Evolutionary conservation across 2,888 invertebrate genomes (phyloP), one percentile per base, ranked within the genome.

Genomic region (Xanthorhoe spadicearia): DNA sequence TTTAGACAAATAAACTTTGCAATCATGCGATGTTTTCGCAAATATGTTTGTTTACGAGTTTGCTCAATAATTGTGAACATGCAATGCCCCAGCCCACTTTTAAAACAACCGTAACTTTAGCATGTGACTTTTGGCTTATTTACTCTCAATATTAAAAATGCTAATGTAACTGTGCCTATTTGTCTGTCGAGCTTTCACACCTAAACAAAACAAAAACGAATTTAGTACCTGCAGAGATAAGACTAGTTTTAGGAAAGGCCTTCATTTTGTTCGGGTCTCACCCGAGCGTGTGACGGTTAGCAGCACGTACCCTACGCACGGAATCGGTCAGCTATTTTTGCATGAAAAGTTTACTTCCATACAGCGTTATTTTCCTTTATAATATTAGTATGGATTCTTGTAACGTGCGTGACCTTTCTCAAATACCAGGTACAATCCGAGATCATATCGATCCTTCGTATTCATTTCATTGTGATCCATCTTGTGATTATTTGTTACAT

Each of bases 1-100:
- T 54, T 54, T 53, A 61, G 43, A 15, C 38, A 52, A 48, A 56
- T 64, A 56, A 63, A 58, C 49, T 43, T 49, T 57, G 60, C 53
- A 54, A 64, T 61, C 61, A 64, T 68, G 67, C 64, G 60, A 68
- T 60, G 68, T 68, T 64, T 68, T 64, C 54, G 64, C 68, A 58
- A 64, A 61, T 64, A 54, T 64, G 61, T 63, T 55, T 63, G 51
- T 61, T 61, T 64, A 61, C 49, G 56, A 64, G 64, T 46, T 61
- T 67, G 59, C 59, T 43, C 38, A 67, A 67, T 56, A 48, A 61
- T 50, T 54, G 35, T 61, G 52, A 57, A 60, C 67, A 64, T 68
- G 68, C 68, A 57, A 68, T 59, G 56, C 15, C 56, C 52, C 51
- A 55, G 51, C 32, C 51, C 15, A n/a, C 46, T 54, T 49, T 64